Conservation (phyloP, 2,888 invertebrate species). For the Acrobasis suavella region DNA sequence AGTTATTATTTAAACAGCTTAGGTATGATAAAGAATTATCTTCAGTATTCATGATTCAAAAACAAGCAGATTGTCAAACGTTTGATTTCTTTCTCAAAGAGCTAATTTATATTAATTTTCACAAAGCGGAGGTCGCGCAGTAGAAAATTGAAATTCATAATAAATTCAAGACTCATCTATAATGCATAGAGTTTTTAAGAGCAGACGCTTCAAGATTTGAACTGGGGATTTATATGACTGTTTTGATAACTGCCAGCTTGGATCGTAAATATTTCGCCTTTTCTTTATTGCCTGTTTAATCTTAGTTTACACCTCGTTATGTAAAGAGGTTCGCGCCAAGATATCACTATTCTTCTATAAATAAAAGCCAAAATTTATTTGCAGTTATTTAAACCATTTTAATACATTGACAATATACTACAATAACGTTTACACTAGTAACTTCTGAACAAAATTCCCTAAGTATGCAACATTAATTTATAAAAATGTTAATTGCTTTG, state of each 20-base stretch:
- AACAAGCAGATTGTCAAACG: conserved; percentile 22
- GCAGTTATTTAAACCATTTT: no score
- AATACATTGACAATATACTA: no score
- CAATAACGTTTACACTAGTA: no score
- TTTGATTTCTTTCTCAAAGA: conserved; percentile 18
- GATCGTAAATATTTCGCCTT: conserved; percentile 39
- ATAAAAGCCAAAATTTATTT: no score
- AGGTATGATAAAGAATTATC: no score
- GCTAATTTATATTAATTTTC: conserved; percentile 17
- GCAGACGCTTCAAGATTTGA: conserved; percentile 51
- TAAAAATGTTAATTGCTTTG: no score
- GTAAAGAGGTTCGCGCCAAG: neutral
- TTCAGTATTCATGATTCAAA: neutral
- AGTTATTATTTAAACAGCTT: neutral
- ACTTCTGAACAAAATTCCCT: no score
- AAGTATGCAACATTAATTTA: no score
- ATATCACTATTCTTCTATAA: neutral
- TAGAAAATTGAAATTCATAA: conserved; percentile 38
- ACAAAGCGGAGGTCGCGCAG: conserved; percentile 1
- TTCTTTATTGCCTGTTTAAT: conserved; percentile 26
- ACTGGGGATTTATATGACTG: conserved; percentile 56
- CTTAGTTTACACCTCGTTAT: conserved; percentile 13
- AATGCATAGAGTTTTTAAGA: conserved; percentile 57
- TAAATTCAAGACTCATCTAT: conserved; percentile 48
- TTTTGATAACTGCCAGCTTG: conserved; percentile 50